phyloP scores from a whole-genome alignment of 1,140 invertebrate genomes.

The Triops cancriformis region DNA sequence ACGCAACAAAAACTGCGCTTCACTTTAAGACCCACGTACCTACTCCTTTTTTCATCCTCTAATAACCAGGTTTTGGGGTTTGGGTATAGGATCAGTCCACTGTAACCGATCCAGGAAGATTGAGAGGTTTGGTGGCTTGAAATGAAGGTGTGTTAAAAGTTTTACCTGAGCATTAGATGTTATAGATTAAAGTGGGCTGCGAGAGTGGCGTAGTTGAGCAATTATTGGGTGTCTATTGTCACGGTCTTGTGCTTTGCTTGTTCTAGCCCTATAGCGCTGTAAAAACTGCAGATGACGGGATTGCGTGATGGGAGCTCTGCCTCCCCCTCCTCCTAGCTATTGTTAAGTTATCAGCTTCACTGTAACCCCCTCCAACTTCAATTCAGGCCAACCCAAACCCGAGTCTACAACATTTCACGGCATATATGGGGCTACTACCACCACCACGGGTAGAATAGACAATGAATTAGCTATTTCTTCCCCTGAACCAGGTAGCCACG shows the following conservation, averaged over 20 bases:
- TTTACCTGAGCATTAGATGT: not conserved
- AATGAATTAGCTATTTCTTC: not conserved
- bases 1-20: too few relatives aligned
- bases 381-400: too few relatives aligned
- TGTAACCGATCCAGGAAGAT: not conserved
- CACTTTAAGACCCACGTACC: too few relatives aligned
- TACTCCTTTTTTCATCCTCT: too few relatives aligned
- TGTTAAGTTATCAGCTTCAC: too few relatives aligned
- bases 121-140: not conserved
- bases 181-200: not conserved
- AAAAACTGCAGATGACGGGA: conserved; percentile 8
- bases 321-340: not conserved
- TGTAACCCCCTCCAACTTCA: too few relatives aligned
- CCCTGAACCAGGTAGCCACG: not conserved
- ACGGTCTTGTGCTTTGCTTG: not conserved
- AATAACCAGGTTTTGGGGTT: too few relatives aligned
- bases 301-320: not conserved
- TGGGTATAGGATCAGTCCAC: too few relatives aligned
- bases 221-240: conserved; percentile 9
- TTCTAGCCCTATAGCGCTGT: not conserved
- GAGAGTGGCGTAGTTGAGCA: conserved; percentile 12
- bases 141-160: not conserved
- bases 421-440: too few relatives aligned
- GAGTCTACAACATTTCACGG: too few relatives aligned
- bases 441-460: not conserved